phyloP scores from a whole-genome alignment of 2,888 invertebrate species.

The Danaus chrysippus region DNA sequence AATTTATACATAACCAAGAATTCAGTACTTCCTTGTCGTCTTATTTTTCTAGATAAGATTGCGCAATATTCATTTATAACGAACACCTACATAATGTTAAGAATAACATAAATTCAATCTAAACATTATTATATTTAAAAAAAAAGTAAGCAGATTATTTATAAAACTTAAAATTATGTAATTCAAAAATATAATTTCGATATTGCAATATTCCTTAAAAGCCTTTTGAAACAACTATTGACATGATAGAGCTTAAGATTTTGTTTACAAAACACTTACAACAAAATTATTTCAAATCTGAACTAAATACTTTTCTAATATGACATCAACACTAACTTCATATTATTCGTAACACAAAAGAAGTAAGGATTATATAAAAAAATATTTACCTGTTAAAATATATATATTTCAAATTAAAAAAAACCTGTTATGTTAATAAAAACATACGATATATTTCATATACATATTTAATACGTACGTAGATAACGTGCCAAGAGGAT shows the following conservation, averaged over 20 bases:
- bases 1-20: too few species aligned
- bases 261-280: background rate
- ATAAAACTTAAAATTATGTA: conserved; percentile 11
- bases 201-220: conserved; percentile 19
- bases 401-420: too few species aligned
- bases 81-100: background rate
- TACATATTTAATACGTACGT: too few species aligned
- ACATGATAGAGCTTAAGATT: conserved; percentile 5
- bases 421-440: too few species aligned
- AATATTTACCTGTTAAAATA: too few species aligned
- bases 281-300: background rate
- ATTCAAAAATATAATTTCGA: conserved; percentile 11
- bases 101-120: background rate
- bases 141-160: conserved; percentile 1
- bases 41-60: conserved; percentile 2
- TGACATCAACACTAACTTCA: too few species aligned
- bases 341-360: too few species aligned
- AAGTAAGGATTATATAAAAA: too few species aligned
- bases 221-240: conserved; percentile 20
- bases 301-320: too few species aligned
- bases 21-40: background rate
- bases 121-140: background rate
- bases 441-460: too few species aligned
- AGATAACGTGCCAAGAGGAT: too few species aligned
- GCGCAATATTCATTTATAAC: background rate